Evolutionary conservation across 92 coral and sea anemone species (phyloP).

Genomic region (Palythoa caribaeorum): DNA sequence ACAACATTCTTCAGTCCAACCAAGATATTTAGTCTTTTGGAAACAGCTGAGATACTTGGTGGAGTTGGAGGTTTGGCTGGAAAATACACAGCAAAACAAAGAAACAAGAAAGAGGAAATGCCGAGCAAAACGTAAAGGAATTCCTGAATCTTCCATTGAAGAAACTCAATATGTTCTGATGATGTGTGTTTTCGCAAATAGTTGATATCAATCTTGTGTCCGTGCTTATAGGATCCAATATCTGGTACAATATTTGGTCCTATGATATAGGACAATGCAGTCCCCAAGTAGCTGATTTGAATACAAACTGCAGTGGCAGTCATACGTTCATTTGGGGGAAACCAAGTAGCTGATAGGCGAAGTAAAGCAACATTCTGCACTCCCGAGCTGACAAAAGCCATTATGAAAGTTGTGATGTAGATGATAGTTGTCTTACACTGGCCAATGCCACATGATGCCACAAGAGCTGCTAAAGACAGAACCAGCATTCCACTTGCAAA

Average conservation of each 20-base stretch:
- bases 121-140: constrained; percentile 49
- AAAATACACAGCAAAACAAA: constrained; percentile 41
- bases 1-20: constrained; percentile 40
- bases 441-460: constrained; percentile 18
- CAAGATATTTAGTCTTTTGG: constrained; percentile 51
- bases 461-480: constrained; percentile 16
- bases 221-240: constrained; percentile 41
- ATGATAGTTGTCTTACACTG: constrained; percentile 7
- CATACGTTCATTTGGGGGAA: constrained; percentile 59
- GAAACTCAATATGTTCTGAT: constrained; percentile 17
- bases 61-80: constrained; percentile 60
- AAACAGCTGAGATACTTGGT: constrained; percentile 52
- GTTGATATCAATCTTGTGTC: constrained; percentile 39
- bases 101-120: constrained; percentile 32
- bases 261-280: constrained; percentile 43
- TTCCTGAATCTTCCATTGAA: constrained; percentile 37
- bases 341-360: constrained; percentile 64
- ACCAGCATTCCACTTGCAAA: constrained; percentile 8
- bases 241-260: constrained; percentile 59
- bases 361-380: constrained; percentile 45
- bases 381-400: neutral
- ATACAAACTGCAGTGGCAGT: constrained; percentile 53
- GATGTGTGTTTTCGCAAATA: constrained; percentile 42
- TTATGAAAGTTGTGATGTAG: constrained; percentile 8
- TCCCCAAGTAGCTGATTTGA: constrained; percentile 42